Conservation (phyloP, 2,113 vertebrate genomes). For the cat (Felis catus) region F.catus_Fca126_mat1.0 CM031412.1:17313501-17314000, state of each 20-base stretch:
- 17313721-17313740: background rate
- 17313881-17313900: background rate
- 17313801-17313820: background rate
- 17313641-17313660: background rate
- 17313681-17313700: background rate
- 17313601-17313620: background rate
- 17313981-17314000: background rate
- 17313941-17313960: background rate
- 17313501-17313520: background rate
- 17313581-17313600: background rate
- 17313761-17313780: background rate
- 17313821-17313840: background rate
- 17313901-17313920: background rate
- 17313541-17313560: background rate
- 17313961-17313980: background rate
- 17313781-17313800: background rate
- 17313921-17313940: background rate
- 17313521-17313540: background rate
- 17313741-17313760: background rate
- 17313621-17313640: background rate
- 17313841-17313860: background rate
- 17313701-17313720: background rate
- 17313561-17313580: background rate
- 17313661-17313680: rapidly evolving
- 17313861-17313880: background rate